A percentile compares a stretch with the other conserved stretches of the same genome.
phyloP scores from a whole-genome alignment of 2,113 vertebrate genomes.

The Nothoprocta pentlandii region DNA sequence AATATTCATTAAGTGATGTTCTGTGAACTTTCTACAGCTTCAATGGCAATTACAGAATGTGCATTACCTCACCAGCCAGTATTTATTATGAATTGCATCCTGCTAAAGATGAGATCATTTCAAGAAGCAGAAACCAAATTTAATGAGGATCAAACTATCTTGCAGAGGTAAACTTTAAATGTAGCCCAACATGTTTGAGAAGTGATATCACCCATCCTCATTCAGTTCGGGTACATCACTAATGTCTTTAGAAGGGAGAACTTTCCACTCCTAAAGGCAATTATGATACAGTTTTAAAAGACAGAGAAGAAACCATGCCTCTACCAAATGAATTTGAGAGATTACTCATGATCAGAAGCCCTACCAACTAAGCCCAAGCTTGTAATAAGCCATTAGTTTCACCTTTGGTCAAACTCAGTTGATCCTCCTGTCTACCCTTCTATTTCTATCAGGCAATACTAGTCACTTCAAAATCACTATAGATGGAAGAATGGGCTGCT shows the following conservation, averaged over 20 bases:
- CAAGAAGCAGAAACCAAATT: constrained; percentile 12
- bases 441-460: neutral
- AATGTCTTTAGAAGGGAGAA: neutral
- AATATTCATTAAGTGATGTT: constrained; percentile 24
- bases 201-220: neutral
- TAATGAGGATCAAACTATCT: neutral
- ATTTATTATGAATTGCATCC: constrained; percentile 42
- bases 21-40: constrained; percentile 46
- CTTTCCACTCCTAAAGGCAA: neutral
- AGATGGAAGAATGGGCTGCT: neutral
- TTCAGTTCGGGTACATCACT: neutral
- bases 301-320: neutral
- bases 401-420: neutral
- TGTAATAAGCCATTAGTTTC: neutral
- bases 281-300: neutral
- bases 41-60: neutral
- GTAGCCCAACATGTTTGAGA: neutral
- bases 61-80: constrained; percentile 42
- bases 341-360: neutral
- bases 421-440: neutral
- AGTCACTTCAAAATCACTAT: neutral
- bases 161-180: neutral
- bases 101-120: constrained; percentile 48
- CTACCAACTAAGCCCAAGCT: neutral
- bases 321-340: neutral